phyloP scores from a whole-genome alignment of 2,113 vertebrate species.

The Anhinga anhinga region DNA sequence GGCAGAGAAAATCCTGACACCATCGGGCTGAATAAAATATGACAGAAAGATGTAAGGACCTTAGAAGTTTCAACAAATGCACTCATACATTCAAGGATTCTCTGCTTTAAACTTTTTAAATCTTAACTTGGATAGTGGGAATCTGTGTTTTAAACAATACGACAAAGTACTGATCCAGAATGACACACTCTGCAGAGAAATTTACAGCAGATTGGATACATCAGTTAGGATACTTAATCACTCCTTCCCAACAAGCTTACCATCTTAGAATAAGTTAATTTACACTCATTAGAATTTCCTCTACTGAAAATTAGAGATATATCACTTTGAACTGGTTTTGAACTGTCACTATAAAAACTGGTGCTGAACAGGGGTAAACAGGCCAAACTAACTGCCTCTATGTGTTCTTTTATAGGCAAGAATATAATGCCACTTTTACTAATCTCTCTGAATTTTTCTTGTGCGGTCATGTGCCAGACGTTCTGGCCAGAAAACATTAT shows the following conservation, averaged over 20 bases:
- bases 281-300: not conserved
- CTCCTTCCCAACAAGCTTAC: not conserved
- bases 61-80: not conserved
- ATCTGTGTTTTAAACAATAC: not conserved
- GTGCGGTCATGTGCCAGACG: not conserved
- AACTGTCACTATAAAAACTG: not conserved
- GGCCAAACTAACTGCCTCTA: not conserved
- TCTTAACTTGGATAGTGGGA: not conserved
- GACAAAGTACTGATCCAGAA: not conserved
- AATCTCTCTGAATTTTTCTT: not conserved
- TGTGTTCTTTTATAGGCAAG: not conserved
- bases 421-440: not conserved
- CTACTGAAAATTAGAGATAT: not conserved
- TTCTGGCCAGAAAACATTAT: not conserved
- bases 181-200: not conserved
- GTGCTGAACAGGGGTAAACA: not conserved
- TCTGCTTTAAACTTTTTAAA: not conserved
- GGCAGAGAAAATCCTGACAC: not conserved
- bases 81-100: not conserved
- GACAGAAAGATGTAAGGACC: not conserved
- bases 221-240: not conserved
- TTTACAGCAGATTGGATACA: not conserved
- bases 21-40: not conserved
- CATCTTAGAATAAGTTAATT: not conserved
- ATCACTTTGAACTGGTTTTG: not conserved